Evolutionary conservation across 2,797 vertebrate genomes (phyloP).

Genomic region (Sebastes trivittatus): DNA sequence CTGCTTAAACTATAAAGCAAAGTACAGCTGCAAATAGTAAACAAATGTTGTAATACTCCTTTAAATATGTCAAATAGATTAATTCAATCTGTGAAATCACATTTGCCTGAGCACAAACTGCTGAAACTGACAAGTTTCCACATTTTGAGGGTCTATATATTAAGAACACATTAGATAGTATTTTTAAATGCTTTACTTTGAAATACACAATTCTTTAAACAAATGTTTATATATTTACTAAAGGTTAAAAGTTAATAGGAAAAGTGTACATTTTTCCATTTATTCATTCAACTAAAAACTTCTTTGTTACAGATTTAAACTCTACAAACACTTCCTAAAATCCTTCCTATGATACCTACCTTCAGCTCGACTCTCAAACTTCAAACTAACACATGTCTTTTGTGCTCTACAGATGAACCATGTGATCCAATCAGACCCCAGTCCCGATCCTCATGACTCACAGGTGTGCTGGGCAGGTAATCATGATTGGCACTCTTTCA

Average conservation of each 20-base stretch:
- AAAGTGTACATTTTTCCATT: background rate
- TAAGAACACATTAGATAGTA: background rate
- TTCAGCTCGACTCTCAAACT: constrained; percentile 9
- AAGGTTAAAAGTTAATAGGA: background rate
- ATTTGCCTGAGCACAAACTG: background rate
- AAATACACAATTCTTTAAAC: background rate
- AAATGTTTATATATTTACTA: background rate
- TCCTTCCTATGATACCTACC: constrained; percentile 26
- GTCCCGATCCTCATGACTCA: background rate
- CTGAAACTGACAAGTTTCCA: background rate
- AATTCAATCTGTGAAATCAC: background rate
- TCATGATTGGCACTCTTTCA: background rate
- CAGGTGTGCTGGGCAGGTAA: constrained; percentile 39
- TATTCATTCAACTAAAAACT: background rate
- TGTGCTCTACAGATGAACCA: constrained; percentile 15
- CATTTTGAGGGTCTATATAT: background rate
- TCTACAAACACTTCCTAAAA: background rate
- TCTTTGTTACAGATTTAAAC: background rate
- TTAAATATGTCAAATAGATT: background rate
- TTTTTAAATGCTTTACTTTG: background rate
- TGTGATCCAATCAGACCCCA: background rate
- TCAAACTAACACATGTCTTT: background rate
- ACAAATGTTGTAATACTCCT: background rate
- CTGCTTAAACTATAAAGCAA: background rate
- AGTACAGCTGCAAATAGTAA: background rate